Percentiles rank a stretch among this genome's conserved stretches.
These are phyloP conservation scores for Chaenogobius annularis DNA, from an alignment of 2,113 vertebrate species.

Conservation along the genomic window DNA sequence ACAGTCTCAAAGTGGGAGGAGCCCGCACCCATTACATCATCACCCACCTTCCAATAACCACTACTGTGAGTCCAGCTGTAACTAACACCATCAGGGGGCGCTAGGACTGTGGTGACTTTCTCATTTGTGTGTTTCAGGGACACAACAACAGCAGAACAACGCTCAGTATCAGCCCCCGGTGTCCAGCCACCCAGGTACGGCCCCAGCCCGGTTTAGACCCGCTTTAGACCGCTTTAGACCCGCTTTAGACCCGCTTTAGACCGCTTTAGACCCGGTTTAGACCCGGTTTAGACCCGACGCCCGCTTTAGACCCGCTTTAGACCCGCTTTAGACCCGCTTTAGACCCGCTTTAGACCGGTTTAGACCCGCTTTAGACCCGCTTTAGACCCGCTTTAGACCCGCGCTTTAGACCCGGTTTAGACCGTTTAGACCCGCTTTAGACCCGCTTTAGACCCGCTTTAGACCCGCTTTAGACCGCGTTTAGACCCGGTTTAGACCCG, in stretches of 20 bases:
- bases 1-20: conserved; percentile 74
- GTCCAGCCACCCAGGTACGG: conserved; percentile 75
- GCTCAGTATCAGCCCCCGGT: conserved; percentile 58
- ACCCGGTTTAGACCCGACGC: background rate
- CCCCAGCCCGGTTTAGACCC: no score
- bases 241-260: background rate
- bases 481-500: no score
- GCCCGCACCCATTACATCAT: conserved; percentile 71
- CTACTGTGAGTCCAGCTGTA: conserved; percentile 67
- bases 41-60: conserved; percentile 62
- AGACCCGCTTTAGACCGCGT: no score
- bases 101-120: background rate
- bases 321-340: background rate
- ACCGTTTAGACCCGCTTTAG: no score
- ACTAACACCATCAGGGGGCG: no score
- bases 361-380: no score
- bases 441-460: no score
- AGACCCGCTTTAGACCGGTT: background rate
- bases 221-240: background rate
- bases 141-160: conserved; percentile 76
- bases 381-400: no score
- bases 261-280: background rate
- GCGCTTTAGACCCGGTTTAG: no score
- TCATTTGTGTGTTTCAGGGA: conserved; percentile 68
- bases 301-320: no score